Evolutionary conservation across 2,797 vertebrate genomes (phyloP).

Genomic region (Galago senegalensis): DNA sequence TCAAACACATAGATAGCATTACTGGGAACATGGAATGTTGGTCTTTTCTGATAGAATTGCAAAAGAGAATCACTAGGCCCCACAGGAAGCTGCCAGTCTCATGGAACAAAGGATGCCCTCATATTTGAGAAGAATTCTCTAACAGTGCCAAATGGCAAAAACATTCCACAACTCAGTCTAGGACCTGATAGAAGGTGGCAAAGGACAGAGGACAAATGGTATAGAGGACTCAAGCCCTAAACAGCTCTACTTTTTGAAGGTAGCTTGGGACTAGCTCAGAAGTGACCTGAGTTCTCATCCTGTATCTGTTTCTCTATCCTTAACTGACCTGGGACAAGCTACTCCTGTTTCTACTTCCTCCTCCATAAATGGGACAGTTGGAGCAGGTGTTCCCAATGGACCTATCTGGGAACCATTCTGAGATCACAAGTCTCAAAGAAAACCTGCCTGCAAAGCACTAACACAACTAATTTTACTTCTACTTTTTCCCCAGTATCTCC

Average conservation of each 20-base stretch:
- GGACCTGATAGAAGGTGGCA: background rate
- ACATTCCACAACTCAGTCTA: background rate
- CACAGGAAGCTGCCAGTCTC: background rate
- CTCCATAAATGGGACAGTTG: background rate
- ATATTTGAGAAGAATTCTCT: background rate
- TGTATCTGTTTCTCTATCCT: background rate
- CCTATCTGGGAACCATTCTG: background rate
- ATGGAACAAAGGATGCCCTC: background rate
- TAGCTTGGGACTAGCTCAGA: background rate
- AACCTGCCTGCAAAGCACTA: background rate
- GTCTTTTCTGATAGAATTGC: background rate
- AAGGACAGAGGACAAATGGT: background rate
- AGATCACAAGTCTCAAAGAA: background rate
- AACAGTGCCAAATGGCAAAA: background rate
- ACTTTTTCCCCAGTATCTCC: background rate
- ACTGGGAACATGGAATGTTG: background rate
- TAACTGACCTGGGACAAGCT: background rate
- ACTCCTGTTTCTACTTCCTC: background rate
- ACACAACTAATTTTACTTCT: background rate
- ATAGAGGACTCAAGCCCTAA: background rate
- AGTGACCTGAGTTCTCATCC: background rate
- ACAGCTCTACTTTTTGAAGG: background rate
- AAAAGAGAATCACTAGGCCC: background rate
- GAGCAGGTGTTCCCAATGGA: background rate
- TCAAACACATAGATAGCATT: slow-evolving; percentile 1